Conservation (phyloP, 2,797 vertebrate species). For the Anolis apletophallus region DNA sequence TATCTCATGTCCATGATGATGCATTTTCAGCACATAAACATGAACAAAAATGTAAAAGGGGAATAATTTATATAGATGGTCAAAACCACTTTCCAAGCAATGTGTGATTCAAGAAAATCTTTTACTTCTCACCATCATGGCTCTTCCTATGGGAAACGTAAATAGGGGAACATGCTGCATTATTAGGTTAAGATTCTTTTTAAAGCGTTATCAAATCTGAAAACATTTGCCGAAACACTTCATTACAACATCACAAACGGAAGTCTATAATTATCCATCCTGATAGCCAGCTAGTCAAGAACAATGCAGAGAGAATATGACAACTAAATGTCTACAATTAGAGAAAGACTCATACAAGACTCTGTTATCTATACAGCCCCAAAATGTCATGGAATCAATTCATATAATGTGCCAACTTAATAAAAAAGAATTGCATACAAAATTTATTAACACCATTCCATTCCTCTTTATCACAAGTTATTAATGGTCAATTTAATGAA, state of each 20-base stretch:
- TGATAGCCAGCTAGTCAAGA: slow-evolving; percentile 60
- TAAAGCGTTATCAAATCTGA: neutral
- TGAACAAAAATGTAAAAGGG: neutral
- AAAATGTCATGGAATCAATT: slow-evolving; percentile 83
- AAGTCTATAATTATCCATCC: slow-evolving; percentile 61
- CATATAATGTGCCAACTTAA: slow-evolving; percentile 83
- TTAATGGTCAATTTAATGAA: slow-evolving; percentile 90
- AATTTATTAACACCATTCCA: slow-evolving; percentile 86
- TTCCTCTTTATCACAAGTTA: slow-evolving; percentile 84
- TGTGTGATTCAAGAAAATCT: neutral
- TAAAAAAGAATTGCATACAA: slow-evolving; percentile 85
- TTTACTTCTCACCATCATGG: neutral
- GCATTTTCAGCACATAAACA: neutral
- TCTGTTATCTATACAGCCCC: slow-evolving; percentile 81
- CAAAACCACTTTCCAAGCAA: neutral
- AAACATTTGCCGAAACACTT: slow-evolving; percentile 48
- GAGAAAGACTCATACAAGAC: slow-evolving; percentile 73
- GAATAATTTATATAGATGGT: neutral
- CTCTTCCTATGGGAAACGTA: neutral
- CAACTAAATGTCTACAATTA: slow-evolving; percentile 74
- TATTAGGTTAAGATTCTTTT: slow-evolving; percentile 15
- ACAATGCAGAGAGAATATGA: slow-evolving; percentile 57
- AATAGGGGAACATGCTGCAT: neutral
- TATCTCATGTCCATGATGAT: neutral
- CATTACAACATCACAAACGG: slow-evolving; percentile 48